Percentiles rank a stretch among this genome's conserved stretches.
Conservation (phyloP, 2,888 invertebrate species). For the Euphydryas editha region DNA sequence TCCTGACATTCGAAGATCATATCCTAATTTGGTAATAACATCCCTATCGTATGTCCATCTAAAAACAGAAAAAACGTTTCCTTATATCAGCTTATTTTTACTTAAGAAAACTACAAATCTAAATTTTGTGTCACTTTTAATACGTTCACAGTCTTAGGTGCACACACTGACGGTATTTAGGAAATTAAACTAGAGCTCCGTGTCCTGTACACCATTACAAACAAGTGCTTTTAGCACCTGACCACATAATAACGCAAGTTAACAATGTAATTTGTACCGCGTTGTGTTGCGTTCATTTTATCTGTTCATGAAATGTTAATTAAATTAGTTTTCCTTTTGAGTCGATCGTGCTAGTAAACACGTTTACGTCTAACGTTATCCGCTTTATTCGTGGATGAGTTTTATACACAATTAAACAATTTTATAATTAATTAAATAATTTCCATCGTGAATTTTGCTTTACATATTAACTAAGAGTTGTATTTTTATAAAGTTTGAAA, state of each 20-base stretch:
- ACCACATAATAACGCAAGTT: slow-evolving; percentile 44
- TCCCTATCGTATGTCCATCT: too few relatives aligned
- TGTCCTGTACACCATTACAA: slow-evolving; percentile 60
- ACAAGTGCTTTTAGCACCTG: slow-evolving; percentile 62
- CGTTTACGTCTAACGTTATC: slow-evolving; percentile 1
- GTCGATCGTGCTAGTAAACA: neutral
- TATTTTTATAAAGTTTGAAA: too few relatives aligned
- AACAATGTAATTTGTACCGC: slow-evolving; percentile 32
- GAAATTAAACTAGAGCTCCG: slow-evolving; percentile 69
- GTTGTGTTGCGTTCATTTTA: slow-evolving; percentile 31
- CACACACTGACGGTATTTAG: slow-evolving; percentile 68
- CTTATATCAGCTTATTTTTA: too few relatives aligned
- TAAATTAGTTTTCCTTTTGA: slow-evolving; percentile 26
- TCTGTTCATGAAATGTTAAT: slow-evolving; percentile 28
- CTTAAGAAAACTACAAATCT: neutral
- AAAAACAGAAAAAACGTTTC: too few relatives aligned
- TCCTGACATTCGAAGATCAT: too few relatives aligned
- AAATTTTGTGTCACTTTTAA: neutral
- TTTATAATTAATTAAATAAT: too few relatives aligned
- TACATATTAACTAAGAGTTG: too few relatives aligned
- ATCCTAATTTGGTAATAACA: too few relatives aligned
- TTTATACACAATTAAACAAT: neutral
- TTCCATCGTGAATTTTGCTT: too few relatives aligned
- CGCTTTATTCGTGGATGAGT: neutral
- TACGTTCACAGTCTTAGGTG: slow-evolving; percentile 21